Evolutionary conservation across 2,797 vertebrate genomes (phyloP).

Genomic region (Poeciliopsis presidionis): DNA sequence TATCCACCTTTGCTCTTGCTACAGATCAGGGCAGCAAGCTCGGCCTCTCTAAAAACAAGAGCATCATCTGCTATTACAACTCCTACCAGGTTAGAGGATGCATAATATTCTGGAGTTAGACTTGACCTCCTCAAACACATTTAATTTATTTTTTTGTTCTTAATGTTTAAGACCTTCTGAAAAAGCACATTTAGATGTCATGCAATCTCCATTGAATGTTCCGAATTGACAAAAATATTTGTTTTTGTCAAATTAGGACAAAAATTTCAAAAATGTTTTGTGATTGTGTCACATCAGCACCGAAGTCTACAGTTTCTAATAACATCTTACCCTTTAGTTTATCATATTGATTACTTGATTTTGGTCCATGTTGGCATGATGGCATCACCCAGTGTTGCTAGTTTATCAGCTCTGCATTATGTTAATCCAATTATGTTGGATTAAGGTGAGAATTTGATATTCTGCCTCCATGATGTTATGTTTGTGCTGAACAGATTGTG

Average conservation of each 20-base stretch:
- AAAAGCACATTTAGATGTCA: not conserved
- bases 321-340: not conserved
- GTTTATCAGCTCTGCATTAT: not conserved
- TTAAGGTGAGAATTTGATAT: not conserved
- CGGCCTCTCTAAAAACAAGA: conserved; percentile 98
- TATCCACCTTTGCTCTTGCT: conserved; percentile 95
- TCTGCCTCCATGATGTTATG: not conserved
- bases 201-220: not conserved
- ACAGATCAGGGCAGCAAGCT: conserved; percentile 98
- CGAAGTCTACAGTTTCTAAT: not conserved
- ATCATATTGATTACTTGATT: not conserved
- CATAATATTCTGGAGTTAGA: not conserved
- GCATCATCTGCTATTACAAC: conserved; percentile 98
- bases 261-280: not conserved
- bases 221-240: not conserved
- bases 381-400: not conserved
- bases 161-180: not conserved
- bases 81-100: conserved; percentile 67
- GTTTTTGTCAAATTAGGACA: not conserved
- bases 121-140: not conserved
- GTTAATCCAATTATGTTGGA: not conserved
- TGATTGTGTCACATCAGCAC: not conserved
- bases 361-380: not conserved
- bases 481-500: conserved; percentile 81
- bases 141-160: not conserved